phyloP scores from a whole-genome alignment of 2,113 vertebrate species.

The Nycticorax nycticorax region DNA sequence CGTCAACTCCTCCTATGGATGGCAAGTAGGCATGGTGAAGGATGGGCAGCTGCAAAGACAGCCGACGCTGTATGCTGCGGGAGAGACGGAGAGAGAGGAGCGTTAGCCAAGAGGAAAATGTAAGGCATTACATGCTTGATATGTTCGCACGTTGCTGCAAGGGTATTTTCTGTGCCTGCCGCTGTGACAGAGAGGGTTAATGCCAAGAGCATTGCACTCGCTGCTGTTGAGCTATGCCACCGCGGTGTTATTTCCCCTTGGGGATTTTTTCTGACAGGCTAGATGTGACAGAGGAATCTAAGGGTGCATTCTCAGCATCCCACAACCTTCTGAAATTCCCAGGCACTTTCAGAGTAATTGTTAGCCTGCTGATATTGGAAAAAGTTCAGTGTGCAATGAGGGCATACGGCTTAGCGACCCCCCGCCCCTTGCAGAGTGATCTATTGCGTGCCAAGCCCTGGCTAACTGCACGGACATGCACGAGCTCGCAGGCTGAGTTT shows the following conservation, averaged over 20 bases:
- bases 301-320: neutral
- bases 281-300: neutral
- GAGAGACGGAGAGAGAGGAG: neutral
- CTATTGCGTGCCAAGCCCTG: neutral
- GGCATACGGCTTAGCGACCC: neutral
- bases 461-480: rapidly evolving
- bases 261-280: neutral
- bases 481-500: neutral
- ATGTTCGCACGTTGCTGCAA: neutral
- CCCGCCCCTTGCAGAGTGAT: neutral
- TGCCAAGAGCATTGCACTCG: neutral
- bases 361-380: neutral
- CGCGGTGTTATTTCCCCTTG: neutral
- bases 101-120: neutral
- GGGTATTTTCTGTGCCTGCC: neutral
- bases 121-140: rapidly evolving
- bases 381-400: neutral
- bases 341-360: neutral
- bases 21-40: slow-evolving; percentile 98
- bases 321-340: neutral
- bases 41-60: slow-evolving; percentile 98
- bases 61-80: slow-evolving; percentile 93
- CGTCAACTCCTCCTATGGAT: slow-evolving; percentile 97
- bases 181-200: neutral
- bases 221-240: neutral